These are phyloP conservation scores for Oscheius sp. DNA, from an alignment of 1,140 invertebrate genomes.

Conservation along the genomic window DNA sequence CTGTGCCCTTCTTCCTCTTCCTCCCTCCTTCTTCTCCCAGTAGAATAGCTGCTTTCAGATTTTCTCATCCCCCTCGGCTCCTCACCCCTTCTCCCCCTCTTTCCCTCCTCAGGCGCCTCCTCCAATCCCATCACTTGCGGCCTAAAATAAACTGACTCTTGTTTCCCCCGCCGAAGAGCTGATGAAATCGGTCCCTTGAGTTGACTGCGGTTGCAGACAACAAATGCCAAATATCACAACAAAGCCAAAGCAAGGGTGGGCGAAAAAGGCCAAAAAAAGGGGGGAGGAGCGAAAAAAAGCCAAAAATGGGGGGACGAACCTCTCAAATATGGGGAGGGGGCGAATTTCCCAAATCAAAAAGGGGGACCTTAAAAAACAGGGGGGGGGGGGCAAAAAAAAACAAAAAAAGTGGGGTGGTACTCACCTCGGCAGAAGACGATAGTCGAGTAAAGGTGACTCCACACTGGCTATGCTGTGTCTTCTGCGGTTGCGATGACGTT, in stretches of 20 bases:
- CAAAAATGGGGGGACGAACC: too few relatives aligned
- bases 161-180: neutral
- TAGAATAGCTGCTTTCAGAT: neutral
- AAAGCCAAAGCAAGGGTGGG: too few relatives aligned
- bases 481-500: neutral
- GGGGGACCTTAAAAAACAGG: too few relatives aligned
- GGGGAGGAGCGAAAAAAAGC: too few relatives aligned
- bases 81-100: neutral
- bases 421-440: neutral
- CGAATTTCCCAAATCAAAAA: neutral
- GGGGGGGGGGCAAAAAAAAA: too few relatives aligned
- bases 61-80: neutral
- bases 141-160: neutral
- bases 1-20: neutral
- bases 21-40: neutral
- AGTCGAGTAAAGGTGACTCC: neutral
- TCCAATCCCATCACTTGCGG: neutral
- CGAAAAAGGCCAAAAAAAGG: too few relatives aligned
- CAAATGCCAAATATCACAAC: too few relatives aligned
- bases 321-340: too few relatives aligned
- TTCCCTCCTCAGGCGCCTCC: too few relatives aligned
- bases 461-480: slow-evolving; percentile 2
- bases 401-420: too few relatives aligned
- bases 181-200: neutral
- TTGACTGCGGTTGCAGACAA: too few relatives aligned